Evolutionary conservation across 2,888 invertebrate genomes (phyloP), one percentile per base, ranked within the genome.

Genomic region (Drosophila picticornis): DNA sequence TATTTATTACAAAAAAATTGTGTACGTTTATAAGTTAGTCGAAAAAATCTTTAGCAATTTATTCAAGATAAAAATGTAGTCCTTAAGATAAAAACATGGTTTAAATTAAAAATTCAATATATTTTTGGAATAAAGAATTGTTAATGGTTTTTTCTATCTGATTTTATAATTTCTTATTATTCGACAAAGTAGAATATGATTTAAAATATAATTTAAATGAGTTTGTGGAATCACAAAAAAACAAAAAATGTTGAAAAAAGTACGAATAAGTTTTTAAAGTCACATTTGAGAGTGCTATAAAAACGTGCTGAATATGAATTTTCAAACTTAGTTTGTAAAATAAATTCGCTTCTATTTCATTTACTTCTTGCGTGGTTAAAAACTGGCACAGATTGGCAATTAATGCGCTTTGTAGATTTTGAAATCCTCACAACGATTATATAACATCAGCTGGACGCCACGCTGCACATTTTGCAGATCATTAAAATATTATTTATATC

Each of bases 361-460:
- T 78, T 55, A 71, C 69, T 71, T 84, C 63, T 52, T 58, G n/a
- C 10, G 38, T 36, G 13, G 10, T 40, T 40, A 31, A 27, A 36
- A 50, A 22, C 25, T 36, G 46, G 19, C 29, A 56, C 59, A 50
- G 50, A n/a, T 63, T 27, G 19, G 27, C 32, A 51, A 38, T n/a
- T 51, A 11, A 52, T 38, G 57, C 29, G 36, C 31, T 65, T 43
- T 40, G 34, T 48, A 58, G 48, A 46, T 63, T 65, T 62, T 71
- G 4, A 58, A 73, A 63, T 77, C 63, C 56, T 70, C 62, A 66
- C 56, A 64, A 40, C 51, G 85, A 72, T 89, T 84, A 81, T 84
- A 79, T 87, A 84, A 84, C 76, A 84, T 84, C 88, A 89, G 84
- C 84, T 84, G 31, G 52, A 70, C 65, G 51, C 60, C 32, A 31